Conservation (phyloP, 2,888 invertebrate species). For the Lithophane ornitopus region DNA sequence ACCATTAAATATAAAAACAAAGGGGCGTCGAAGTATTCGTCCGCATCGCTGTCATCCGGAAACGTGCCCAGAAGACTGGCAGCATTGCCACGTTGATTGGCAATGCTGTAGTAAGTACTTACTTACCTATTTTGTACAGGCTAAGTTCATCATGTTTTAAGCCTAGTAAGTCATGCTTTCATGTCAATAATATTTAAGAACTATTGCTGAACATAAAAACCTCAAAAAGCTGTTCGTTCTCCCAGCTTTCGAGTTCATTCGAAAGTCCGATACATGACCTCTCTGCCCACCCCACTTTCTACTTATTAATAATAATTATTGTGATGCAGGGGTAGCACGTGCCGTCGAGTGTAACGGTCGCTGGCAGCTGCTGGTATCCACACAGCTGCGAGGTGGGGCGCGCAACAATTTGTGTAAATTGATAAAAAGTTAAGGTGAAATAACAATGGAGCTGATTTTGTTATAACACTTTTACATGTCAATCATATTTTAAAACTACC, state of each 20-base stretch:
- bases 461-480: background rate
- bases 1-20: too few relatives aligned
- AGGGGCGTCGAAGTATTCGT: too few relatives aligned
- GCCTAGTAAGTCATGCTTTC: too few relatives aligned
- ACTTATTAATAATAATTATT: slow-evolving; percentile 38
- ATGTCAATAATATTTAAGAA: background rate
- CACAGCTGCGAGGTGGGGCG: slow-evolving; percentile 82
- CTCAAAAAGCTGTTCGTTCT: background rate
- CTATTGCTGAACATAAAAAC: background rate
- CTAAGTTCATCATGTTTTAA: too few relatives aligned
- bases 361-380: slow-evolving; percentile 77
- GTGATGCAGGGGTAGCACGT: slow-evolving; percentile 73
- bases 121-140: too few relatives aligned
- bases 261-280: slow-evolving; percentile 20
- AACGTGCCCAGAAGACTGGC: too few relatives aligned
- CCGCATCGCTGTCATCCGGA: too few relatives aligned
- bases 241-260: background rate
- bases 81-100: too few relatives aligned
- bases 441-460: background rate
- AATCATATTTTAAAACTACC: too few relatives aligned
- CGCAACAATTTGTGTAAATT: slow-evolving; percentile 47
- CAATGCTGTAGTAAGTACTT: too few relatives aligned
- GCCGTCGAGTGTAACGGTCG: slow-evolving; percentile 82
- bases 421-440: background rate
- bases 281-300: slow-evolving; percentile 49